These are phyloP conservation scores for Xenops minutus DNA, from an alignment of 2,797 vertebrate genomes.

Conservation along the genomic window DNA sequence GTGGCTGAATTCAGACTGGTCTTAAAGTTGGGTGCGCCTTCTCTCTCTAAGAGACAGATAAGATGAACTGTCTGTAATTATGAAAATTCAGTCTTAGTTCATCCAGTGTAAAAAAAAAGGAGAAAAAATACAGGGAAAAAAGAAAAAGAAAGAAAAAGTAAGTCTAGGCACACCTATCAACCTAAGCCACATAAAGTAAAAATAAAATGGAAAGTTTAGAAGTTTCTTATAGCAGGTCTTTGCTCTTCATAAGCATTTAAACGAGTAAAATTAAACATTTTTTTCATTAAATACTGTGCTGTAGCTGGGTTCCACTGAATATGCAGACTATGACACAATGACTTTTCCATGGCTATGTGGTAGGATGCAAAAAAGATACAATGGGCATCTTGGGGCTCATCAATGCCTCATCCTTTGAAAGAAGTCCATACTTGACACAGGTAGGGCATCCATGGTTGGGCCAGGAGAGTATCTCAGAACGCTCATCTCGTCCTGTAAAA, in stretches of 20 bases:
- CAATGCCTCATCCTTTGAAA: neutral
- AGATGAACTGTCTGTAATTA: neutral
- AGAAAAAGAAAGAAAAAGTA: neutral
- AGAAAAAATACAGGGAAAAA: accelerated
- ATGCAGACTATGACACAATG: neutral
- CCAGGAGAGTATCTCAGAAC: neutral
- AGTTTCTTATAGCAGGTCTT: neutral
- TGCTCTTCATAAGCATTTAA: neutral
- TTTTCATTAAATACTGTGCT: neutral
- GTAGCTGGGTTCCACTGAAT: neutral
- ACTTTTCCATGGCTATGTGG: neutral
- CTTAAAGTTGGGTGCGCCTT: neutral
- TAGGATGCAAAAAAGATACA: neutral
- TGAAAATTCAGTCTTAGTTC: neutral
- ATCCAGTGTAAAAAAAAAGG: neutral
- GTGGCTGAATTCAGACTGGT: neutral
- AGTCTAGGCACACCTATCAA: neutral
- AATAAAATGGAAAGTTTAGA: neutral
- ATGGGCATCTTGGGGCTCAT: neutral
- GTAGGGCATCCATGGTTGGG: neutral
- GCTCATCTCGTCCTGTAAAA: neutral
- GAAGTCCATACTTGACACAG: neutral
- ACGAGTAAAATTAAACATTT: neutral
- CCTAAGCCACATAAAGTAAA: neutral
- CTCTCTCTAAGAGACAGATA: neutral